These are phyloP conservation scores for Napeogenes sylphis DNA, from an alignment of 2,888 invertebrate genomes.

Conservation along the genomic window DNA sequence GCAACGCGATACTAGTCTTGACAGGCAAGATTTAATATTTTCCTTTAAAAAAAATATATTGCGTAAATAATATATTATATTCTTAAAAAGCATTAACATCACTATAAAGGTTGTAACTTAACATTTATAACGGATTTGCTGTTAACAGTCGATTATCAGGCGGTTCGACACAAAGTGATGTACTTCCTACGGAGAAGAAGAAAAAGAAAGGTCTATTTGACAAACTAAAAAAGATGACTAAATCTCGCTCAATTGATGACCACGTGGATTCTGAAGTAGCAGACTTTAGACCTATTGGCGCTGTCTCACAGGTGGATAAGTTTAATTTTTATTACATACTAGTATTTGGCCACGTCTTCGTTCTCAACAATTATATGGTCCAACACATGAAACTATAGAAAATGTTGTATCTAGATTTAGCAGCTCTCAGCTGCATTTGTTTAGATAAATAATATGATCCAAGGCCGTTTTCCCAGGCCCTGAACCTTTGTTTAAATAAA, in stretches of 20 bases:
- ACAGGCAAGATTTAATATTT: slow-evolving; percentile 74
- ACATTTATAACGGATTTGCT: slow-evolving; percentile 1
- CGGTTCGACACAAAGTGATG: slow-evolving; percentile 91
- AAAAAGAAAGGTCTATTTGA: slow-evolving; percentile 90
- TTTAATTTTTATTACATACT: not conserved
- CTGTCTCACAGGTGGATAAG: slow-evolving; percentile 71
- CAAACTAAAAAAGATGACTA: slow-evolving; percentile 90
- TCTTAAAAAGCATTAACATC: no score
- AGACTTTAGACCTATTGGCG: slow-evolving; percentile 71
- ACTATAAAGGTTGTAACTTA: no score
- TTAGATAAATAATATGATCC: no score
- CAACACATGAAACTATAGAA: no score
- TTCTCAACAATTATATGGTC: no score
- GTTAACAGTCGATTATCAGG: slow-evolving; percentile 83
- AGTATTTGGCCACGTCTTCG: no score
- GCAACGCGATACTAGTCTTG: slow-evolving; percentile 86
- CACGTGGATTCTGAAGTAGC: slow-evolving; percentile 67
- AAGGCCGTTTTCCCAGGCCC: no score
- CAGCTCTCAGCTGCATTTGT: no score
- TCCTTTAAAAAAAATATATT: not conserved
- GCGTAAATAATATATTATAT: no score
- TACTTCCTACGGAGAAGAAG: slow-evolving; percentile 85
- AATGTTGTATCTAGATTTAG: no score
- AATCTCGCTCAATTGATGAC: slow-evolving; percentile 89
- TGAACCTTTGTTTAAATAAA: no score